Conservation (phyloP, 2,888 invertebrate species). For the Drosophila greeni region DNA sequence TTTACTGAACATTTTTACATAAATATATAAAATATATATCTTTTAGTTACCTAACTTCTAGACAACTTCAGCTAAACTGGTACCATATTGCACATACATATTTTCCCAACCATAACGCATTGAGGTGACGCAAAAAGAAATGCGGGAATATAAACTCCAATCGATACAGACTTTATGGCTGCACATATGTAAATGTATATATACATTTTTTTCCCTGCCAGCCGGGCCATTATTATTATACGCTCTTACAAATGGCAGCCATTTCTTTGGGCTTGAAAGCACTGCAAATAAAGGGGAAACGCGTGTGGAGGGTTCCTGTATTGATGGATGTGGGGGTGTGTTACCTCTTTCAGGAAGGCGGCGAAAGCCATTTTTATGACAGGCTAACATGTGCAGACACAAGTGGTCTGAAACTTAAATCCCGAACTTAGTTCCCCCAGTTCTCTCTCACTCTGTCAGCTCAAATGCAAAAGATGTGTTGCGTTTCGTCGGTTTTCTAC, state of each 20-base stretch:
- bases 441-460: not conserved
- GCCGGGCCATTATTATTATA: conserved; percentile 16
- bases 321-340: conserved; percentile 16
- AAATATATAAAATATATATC: no score
- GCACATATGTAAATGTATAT: conserved; percentile 3
- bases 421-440: conserved; percentile 23
- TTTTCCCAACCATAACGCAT: conserved; percentile 4
- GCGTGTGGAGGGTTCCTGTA: conserved; percentile 1
- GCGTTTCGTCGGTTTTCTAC: conserved; percentile 6
- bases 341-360: conserved; percentile 28
- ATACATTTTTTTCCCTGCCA: not conserved
- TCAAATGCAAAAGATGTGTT: conserved; percentile 35
- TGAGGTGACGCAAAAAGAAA: not conserved
- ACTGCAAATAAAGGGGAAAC: conserved; percentile 31
- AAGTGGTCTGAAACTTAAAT: conserved; percentile 38
- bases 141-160: conserved; percentile 4
- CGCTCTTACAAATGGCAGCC: conserved; percentile 38
- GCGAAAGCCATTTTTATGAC: conserved; percentile 49
- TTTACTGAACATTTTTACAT: no score
- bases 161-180: conserved; percentile 22
- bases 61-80: not conserved
- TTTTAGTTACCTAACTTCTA: not conserved
- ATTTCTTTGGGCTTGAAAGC: conserved; percentile 35
- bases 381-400: conserved; percentile 21
- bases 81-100: not conserved